Base-by-base conservation (phyloP, 2,113 vertebrate genomes). In the Scolopax mira region DNA sequence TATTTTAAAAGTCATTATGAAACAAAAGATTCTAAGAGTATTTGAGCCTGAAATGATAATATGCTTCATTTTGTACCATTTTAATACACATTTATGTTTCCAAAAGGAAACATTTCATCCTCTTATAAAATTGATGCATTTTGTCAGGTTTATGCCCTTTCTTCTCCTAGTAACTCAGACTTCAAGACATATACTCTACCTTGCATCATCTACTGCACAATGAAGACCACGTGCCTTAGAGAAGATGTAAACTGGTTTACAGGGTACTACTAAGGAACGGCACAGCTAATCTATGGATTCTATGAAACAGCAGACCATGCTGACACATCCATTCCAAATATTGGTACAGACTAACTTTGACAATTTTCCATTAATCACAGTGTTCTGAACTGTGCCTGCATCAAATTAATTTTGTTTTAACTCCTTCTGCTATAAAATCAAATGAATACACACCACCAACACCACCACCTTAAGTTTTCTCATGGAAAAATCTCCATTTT, bases 11-110 rank as follows among this genome's bases (percentile, higher is more conserved):
- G 85, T 69, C 21, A 69, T 79, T 77, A 77, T 4, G 8, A 86
- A 92, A 86, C 41, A 94, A 87, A 94, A 90, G 33, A 86, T 70
- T 86, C 31, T 92, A 51, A 94, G 84, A 78, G 19, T 11, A 27
- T 81, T 92, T 83, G 17, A 91, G 37, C 25, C 37, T 62, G 55
- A 91, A 92, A 84, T 49, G 37, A 69, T 55, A 79, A 58, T 46
- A 77, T 30, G 31, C 31, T 77, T 90, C 5, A 58, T 49, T 88
- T 75, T 10, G 0, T 13, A 9, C 33, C 28, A 41, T 77, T 89
- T 70, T 27, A 86, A 80, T 46, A 22, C 8, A 35, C 1, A n/a
- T 84, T 77, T 80, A 44, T 23, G 37, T 55, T 73, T 84, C 25
- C 30, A 83, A 77, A 73, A 30, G 58, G 22, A 86, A 66, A 73